Evolutionary conservation across 2,797 vertebrate species (phyloP), one percentile per base, ranked within the genome.

Genomic region (Sebastes oblongus): DNA sequence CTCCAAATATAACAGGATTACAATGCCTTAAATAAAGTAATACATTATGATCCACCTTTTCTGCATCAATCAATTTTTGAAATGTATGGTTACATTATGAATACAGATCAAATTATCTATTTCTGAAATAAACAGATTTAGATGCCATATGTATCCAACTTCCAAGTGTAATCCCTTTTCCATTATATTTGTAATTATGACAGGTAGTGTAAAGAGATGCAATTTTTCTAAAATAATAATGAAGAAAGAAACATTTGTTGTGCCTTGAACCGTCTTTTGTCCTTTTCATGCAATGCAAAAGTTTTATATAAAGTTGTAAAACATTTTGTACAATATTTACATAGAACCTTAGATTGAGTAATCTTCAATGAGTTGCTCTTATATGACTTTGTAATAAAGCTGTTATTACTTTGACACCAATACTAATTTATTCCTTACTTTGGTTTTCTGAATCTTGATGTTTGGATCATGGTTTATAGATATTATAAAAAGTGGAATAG

Each of bases 291-390:
- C 32, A 81, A 82, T 83, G 80, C 61, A 91, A 89, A 88, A 69
- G 11, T 91, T 90, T 81, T 61, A 78, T 92, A 92, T 92, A 93
- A 94, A 94, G 87, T 90, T 94, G 91, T 85, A 95, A 95, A 95
- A 94, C 61, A 87, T 84, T 89, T 87, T 83, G 25, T 90, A 95
- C 95, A 95, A 20, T 94, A 94, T 95, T 89, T 94, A 94, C 94
- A 95, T n/a, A 39, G 27, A 42, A 73, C 56, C 58, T 70, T 66
- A 27, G 66, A 81, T 30, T 71, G 22, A 50, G 5, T 68, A 16
- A 80, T 72, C 13, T 39, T 78, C 29, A 73, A 12, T 60, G 24
- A 82, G 68, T 83, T 87, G 81, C 80, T 83, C 75, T 78, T 34
- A 29, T 34, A 29, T 80, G 50, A 56, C 59, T 72, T 79, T 87